Evolutionary conservation across 2,797 vertebrate species (phyloP).

Genomic region (Carduelis carduelis): DNA sequence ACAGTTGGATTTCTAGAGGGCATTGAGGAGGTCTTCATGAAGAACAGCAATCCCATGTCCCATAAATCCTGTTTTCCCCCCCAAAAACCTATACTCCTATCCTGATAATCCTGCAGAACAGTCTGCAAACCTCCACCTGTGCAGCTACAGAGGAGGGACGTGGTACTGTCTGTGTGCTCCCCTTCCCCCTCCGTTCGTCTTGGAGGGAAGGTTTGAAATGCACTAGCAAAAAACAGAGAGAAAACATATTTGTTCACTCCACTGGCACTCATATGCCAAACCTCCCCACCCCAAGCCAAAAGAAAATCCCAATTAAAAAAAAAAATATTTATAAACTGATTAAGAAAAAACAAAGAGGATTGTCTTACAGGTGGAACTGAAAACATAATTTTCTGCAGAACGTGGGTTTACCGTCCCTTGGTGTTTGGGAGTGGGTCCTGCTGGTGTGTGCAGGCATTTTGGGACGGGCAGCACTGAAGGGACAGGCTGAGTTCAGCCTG

Average conservation of each 20-base stretch:
- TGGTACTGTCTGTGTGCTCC: accelerated
- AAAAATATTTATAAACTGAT: accelerated
- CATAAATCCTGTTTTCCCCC: accelerated
- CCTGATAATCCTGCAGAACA: background rate
- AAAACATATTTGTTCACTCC: background rate
- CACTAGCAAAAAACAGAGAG: accelerated
- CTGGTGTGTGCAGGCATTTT: accelerated
- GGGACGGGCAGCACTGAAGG: background rate
- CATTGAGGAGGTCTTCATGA: background rate
- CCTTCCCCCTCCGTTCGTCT: background rate
- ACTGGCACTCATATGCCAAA: background rate
- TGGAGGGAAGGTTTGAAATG: background rate
- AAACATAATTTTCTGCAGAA: accelerated
- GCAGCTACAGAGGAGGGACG: background rate
- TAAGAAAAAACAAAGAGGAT: background rate
- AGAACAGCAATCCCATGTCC: background rate
- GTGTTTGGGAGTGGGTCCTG: background rate
- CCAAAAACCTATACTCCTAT: accelerated
- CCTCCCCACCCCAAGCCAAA: accelerated
- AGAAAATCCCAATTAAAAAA: accelerated
- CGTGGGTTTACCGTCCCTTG: accelerated
- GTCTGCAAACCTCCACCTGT: background rate
- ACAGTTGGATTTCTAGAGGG: background rate
- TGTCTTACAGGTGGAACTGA: background rate
- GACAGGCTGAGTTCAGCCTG: background rate